Conservation (phyloP, 2,797 vertebrate species). For the Hirundo rustica region DNA sequence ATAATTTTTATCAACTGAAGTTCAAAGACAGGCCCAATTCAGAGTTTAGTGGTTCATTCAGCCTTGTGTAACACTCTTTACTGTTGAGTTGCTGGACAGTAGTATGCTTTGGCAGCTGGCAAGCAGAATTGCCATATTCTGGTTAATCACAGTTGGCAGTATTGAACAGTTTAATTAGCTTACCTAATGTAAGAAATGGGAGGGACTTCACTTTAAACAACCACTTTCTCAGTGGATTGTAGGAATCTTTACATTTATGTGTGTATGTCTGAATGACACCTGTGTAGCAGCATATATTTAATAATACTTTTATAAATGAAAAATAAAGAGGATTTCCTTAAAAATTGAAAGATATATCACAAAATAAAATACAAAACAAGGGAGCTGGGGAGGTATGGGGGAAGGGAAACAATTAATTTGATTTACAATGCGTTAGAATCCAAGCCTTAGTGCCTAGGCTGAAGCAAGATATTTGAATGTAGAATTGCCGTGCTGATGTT, state of each 20-base stretch:
- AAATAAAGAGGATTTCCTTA: conserved; percentile 91
- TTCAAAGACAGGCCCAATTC: not conserved
- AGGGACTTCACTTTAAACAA: conserved; percentile 51
- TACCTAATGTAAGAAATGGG: conserved; percentile 32
- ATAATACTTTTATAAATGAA: conserved; percentile 84
- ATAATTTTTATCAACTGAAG: not conserved
- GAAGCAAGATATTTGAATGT: conserved; percentile 64
- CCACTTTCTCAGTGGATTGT: conserved; percentile 30
- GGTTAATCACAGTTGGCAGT: conserved; percentile 47
- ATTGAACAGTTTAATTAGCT: conserved; percentile 67
- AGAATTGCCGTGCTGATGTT: conserved; percentile 59
- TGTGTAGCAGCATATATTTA: conserved; percentile 76
- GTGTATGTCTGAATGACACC: conserved; percentile 7
- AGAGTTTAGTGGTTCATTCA: not conserved
- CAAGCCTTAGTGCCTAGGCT: conserved; percentile 28
- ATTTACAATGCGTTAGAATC: conserved; percentile 64
- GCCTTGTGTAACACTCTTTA: not conserved
- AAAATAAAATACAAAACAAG: conserved; percentile 68
- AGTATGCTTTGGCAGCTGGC: not conserved
- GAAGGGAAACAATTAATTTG: conserved; percentile 60
- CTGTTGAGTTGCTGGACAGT: not conserved
- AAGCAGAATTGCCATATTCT: conserved; percentile 41
- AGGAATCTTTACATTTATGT: conserved; percentile 67
- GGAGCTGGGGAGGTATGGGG: conserved; percentile 26
- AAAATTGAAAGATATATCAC: conserved; percentile 79